Evolutionary conservation across 2,888 invertebrate species (phyloP).

Genomic region (Gortyna flavago): DNA sequence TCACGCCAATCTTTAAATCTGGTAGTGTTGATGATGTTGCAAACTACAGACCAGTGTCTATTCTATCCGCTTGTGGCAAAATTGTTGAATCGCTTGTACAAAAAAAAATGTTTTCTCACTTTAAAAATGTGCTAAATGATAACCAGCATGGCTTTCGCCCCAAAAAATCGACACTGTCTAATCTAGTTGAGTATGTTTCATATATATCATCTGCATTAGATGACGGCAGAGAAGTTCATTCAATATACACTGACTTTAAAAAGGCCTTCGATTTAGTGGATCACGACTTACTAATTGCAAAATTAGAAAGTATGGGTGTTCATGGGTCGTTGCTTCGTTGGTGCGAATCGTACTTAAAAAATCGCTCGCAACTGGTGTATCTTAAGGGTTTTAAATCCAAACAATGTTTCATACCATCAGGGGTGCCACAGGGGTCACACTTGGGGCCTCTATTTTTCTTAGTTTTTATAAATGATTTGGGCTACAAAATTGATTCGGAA

Average conservation of each 20-base stretch:
- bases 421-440: too few relatives aligned
- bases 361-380: neutral
- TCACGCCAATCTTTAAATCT: too few relatives aligned
- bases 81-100: neutral
- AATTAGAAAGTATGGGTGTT: neutral
- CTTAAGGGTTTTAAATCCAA: conserved; percentile 3
- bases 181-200: neutral
- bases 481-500: too few relatives aligned
- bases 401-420: neutral
- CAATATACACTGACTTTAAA: conserved; percentile 3
- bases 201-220: conserved; percentile 1
- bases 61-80: neutral
- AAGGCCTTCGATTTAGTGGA: conserved; percentile 3
- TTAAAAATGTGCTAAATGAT: neutral
- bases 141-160: neutral
- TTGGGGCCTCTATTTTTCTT: too few relatives aligned
- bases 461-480: too few relatives aligned
- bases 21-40: too few relatives aligned
- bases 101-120: neutral
- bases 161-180: neutral
- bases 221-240: neutral
- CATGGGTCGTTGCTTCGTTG: neutral
- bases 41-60: neutral
- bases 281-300: conserved; percentile 1
- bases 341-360: neutral